Conservation (phyloP, 2,888 invertebrate species). For the Lepidocyrtoides sp. region DNA sequence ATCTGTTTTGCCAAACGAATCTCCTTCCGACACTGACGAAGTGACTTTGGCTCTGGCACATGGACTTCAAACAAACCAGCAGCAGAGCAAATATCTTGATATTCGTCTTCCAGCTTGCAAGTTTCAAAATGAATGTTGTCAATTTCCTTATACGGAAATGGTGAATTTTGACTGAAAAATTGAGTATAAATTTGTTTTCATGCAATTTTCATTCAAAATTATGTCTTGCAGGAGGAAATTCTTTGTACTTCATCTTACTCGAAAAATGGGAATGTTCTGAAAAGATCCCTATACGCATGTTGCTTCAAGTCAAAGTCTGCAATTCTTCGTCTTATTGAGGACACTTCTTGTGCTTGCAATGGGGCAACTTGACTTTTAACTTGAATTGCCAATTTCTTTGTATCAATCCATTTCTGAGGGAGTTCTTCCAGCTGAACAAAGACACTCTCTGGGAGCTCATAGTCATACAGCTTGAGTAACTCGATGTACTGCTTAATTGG, state of each 20-base stretch:
- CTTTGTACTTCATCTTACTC: no score
- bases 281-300: slow-evolving; percentile 93
- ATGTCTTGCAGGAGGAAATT: no score
- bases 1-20: slow-evolving; percentile 92
- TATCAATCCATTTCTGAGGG: slow-evolving; percentile 98
- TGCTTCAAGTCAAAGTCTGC: slow-evolving; percentile 94
- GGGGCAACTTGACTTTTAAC: slow-evolving; percentile 98
- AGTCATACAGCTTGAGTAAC: slow-evolving; percentile 96
- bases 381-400: slow-evolving; percentile 96
- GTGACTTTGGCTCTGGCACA: slow-evolving; percentile 96
- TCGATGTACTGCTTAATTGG: slow-evolving; percentile 97
- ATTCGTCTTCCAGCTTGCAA: slow-evolving; percentile 93
- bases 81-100: slow-evolving; percentile 94
- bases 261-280: slow-evolving; percentile 89
- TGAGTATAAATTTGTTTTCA: no score
- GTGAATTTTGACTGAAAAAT: slow-evolving; percentile 91
- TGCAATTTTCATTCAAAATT: no score
- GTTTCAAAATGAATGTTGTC: slow-evolving; percentile 94
- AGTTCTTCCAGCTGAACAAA: slow-evolving; percentile 94
- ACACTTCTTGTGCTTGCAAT: slow-evolving; percentile 97
- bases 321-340: slow-evolving; percentile 95
- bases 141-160: slow-evolving; percentile 91
- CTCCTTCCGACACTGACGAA: slow-evolving; percentile 97
- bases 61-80: slow-evolving; percentile 98
- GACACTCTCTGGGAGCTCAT: slow-evolving; percentile 98